A percentile compares a stretch with the other conserved stretches of the same genome.
phyloP scores from a whole-genome alignment of 2,797 vertebrate species.

The Danio kyathit region DNA sequence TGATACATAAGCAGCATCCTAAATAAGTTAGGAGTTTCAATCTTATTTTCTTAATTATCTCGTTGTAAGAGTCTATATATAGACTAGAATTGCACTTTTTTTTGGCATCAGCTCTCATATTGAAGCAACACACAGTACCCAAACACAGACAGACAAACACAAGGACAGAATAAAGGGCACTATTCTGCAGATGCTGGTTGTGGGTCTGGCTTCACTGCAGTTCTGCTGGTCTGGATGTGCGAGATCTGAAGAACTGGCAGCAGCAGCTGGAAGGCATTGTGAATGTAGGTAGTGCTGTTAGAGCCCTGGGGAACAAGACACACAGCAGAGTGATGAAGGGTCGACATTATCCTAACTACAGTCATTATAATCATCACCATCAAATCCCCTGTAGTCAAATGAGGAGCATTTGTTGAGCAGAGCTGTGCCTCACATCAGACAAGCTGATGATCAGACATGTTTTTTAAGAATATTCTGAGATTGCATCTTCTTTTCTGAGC shows the following conservation, averaged over 20 bases:
- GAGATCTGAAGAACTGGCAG: conserved; percentile 93
- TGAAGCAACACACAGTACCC: conserved; percentile 34
- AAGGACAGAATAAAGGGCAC: conserved; percentile 1
- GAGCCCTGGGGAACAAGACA: conserved; percentile 81
- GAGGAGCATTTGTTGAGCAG: neutral
- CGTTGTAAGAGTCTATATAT: conserved; percentile 14
- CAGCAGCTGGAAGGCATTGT: conserved; percentile 94
- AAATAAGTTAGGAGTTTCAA: conserved; percentile 51
- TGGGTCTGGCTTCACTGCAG: conserved; percentile 53
- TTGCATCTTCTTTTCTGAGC: too few species aligned
- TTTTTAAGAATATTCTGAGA: too few species aligned
- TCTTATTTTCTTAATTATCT: conserved; percentile 13
- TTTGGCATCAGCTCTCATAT: conserved; percentile 35
- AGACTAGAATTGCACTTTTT: conserved; percentile 46
- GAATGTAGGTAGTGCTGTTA: conserved; percentile 92
- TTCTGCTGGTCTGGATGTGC: conserved; percentile 84
- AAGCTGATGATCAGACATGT: too few species aligned
- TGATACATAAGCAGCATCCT: conserved; percentile 34
- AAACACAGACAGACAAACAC: conserved; percentile 11
- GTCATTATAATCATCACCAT: conserved; percentile 15
- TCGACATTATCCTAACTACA: conserved; percentile 12
- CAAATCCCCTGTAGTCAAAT: neutral
- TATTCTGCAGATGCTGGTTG: conserved; percentile 58
- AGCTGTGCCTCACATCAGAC: neutral
- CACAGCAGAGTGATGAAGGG: conserved; percentile 9